Base-by-base conservation (phyloP, 2,797 vertebrate species). In the Acrossocheilus wenchowensis region DNA sequence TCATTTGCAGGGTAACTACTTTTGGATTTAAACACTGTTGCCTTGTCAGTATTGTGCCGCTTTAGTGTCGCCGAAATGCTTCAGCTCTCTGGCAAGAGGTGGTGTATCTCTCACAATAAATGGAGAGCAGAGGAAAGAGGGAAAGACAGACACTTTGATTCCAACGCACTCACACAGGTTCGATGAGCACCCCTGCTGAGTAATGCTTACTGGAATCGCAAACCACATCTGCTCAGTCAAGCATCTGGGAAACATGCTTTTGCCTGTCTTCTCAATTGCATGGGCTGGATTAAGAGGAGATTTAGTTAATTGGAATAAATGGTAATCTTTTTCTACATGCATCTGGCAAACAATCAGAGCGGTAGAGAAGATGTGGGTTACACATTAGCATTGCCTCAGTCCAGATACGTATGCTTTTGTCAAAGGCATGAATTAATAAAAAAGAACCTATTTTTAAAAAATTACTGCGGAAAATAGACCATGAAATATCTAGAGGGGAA, bases 261-360 rank as follows among this genome's bases (percentile, higher is more conserved):
- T 26, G 64, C 23, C 66, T 62, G 50, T 80, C 57, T 87, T 57
- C 60, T 89, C 54, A 84, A 73, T 73, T 86, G 62, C 48, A 72
- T 80, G 62, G 66, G 60, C 36, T 85, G 83, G 73, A 83, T 87
- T 87, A 87, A 85, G 60, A 85, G 80, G 39, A 69, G 60, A 80
- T 87, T 85, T 78, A 69, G 41, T 79, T 84, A 84, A 80, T 80
- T 84, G 66, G 81, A 79, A 60, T 79, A 80, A 87, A 62, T 71
- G 34, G 21, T 62, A 83, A 74, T 83, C 62, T 77, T 78, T 77
- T 71, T 72, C 41, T 41, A 74, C 26, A 19, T 73, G 66, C 66
- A 72, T 62, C 17, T 72, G 66, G 30, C 81, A 83, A 83, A 71
- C 64, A 78, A 41, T 66, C 57, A 69, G 43, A 48, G 60, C 19